A percentile compares a stretch with the other conserved stretches of the same genome.
These are phyloP conservation scores for Indicator indicator DNA, from an alignment of 2,113 vertebrate species.

Conservation along the genomic window DNA sequence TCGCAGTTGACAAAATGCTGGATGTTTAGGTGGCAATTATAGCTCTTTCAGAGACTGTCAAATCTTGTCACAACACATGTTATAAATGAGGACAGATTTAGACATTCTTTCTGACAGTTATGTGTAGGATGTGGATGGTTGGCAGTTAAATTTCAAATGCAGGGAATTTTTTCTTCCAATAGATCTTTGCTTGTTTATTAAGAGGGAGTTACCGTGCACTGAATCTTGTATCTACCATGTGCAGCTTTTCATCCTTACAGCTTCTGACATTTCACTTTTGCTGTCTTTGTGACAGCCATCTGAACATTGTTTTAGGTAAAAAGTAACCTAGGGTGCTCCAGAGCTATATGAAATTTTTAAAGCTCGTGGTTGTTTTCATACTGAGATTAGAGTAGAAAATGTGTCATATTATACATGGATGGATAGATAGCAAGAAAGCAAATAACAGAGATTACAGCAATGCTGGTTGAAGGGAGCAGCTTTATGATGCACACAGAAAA, in stretches of 20 bases:
- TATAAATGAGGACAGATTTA: slow-evolving; percentile 85
- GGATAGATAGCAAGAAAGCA: slow-evolving; percentile 59
- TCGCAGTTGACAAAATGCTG: slow-evolving; percentile 84
- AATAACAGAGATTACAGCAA: slow-evolving; percentile 50
- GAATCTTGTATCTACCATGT: slow-evolving; percentile 75
- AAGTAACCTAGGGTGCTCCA: slow-evolving; percentile 54
- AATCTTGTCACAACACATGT: slow-evolving; percentile 84
- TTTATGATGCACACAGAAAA: slow-evolving; percentile 19
- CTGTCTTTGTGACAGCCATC: slow-evolving; percentile 72
- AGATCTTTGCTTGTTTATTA: slow-evolving; percentile 80
- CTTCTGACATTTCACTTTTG: slow-evolving; percentile 72
- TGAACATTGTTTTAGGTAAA: slow-evolving; percentile 63
- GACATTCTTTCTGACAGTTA: slow-evolving; percentile 83
- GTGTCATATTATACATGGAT: slow-evolving; percentile 65
- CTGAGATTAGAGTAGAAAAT: slow-evolving; percentile 55
- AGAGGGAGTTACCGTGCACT: slow-evolving; percentile 72
- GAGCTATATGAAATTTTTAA: slow-evolving; percentile 53
- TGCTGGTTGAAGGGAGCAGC: slow-evolving; percentile 24
- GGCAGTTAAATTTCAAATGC: slow-evolving; percentile 82
- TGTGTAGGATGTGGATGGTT: slow-evolving; percentile 82
- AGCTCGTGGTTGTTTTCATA: slow-evolving; percentile 63
- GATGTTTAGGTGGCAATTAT: slow-evolving; percentile 86
- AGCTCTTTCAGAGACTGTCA: slow-evolving; percentile 83
- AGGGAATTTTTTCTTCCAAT: slow-evolving; percentile 78
- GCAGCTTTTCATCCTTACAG: slow-evolving; percentile 70